Conservation (phyloP, 1,140 invertebrate genomes). For the Plectus sambesii region DNA sequence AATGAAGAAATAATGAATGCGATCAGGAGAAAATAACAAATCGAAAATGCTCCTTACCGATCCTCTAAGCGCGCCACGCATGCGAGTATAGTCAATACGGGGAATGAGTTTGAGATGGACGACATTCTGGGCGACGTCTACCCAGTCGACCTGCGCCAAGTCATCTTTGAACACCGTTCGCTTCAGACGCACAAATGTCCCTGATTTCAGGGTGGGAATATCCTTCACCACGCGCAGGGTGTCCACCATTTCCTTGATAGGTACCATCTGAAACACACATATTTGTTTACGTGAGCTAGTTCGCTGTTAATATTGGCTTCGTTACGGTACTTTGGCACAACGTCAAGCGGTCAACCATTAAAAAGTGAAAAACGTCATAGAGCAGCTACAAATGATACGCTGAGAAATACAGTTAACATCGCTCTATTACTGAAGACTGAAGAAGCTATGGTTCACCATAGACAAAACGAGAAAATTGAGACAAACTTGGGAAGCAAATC, state of each 20-base stretch:
- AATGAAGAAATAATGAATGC: too few species aligned
- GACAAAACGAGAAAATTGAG: not conserved
- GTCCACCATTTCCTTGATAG: slow-evolving; percentile 98
- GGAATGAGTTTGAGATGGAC: slow-evolving; percentile 86
- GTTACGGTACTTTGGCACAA: too few species aligned
- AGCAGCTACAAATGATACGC: too few species aligned
- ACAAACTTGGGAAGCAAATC: too few species aligned
- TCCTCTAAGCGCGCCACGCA: slow-evolving; percentile 59
- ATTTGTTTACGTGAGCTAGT: not conserved
- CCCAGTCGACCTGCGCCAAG: slow-evolving; percentile 68
- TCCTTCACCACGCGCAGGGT: slow-evolving; percentile 88
- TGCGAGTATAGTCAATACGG: slow-evolving; percentile 82
- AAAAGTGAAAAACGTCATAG: slow-evolving; percentile 7
- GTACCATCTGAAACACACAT: slow-evolving; percentile 71
- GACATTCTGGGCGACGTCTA: slow-evolving; percentile 78
- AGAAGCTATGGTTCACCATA: not conserved
- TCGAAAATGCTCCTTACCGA: slow-evolving; percentile 20
- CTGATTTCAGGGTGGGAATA: slow-evolving; percentile 73
- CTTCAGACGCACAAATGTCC: slow-evolving; percentile 89
- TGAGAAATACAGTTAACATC: too few species aligned
- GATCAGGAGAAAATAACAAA: too few species aligned
- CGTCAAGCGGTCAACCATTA: slow-evolving; percentile 1
- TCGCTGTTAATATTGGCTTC: too few species aligned
- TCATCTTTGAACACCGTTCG: slow-evolving; percentile 89
- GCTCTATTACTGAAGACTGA: too few species aligned